Evolutionary conservation across 1,140 invertebrate genomes (phyloP).

Genomic region (Lepidurus arcticus): DNA sequence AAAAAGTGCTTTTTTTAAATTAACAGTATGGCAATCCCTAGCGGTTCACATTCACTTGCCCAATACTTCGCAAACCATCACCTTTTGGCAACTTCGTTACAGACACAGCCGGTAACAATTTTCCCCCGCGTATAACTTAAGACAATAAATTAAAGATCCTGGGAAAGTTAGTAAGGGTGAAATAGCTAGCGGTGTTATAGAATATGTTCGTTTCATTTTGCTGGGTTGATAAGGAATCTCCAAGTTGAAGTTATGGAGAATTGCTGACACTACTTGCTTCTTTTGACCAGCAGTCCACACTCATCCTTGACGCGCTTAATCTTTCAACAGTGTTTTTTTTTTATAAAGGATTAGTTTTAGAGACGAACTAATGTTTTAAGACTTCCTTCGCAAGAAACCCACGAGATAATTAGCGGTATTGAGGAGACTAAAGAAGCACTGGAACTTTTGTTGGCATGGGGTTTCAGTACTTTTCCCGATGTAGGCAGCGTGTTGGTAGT

Average conservation of each 20-base stretch:
- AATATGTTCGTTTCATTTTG: neutral
- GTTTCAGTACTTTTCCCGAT: constrained; percentile 17
- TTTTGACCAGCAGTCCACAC: constrained; percentile 13
- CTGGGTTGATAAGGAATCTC: neutral
- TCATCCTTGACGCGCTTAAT: neutral
- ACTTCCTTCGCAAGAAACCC: constrained; percentile 16
- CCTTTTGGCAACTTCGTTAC: constrained; percentile 14
- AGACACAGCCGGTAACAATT: neutral
- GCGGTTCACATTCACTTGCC: neutral
- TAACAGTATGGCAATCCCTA: neutral
- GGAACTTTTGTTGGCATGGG: constrained; percentile 28
- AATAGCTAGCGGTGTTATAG: neutral
- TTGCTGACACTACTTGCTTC: neutral
- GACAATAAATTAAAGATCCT: neutral
- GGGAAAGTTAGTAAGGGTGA: neutral
- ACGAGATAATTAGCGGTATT: constrained; percentile 30
- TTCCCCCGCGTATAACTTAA: neutral
- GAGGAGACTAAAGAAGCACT: constrained; percentile 29
- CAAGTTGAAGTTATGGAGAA: neutral
- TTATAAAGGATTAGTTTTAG: neutral
- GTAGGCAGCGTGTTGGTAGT: constrained; percentile 28
- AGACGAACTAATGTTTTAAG: neutral
- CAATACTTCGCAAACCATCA: neutral
- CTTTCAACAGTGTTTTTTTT: neutral
- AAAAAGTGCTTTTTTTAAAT: neutral